These are phyloP conservation scores for Scleropages formosus DNA, from an alignment of 2,797 vertebrate genomes.

Conservation along the genomic window DNA sequence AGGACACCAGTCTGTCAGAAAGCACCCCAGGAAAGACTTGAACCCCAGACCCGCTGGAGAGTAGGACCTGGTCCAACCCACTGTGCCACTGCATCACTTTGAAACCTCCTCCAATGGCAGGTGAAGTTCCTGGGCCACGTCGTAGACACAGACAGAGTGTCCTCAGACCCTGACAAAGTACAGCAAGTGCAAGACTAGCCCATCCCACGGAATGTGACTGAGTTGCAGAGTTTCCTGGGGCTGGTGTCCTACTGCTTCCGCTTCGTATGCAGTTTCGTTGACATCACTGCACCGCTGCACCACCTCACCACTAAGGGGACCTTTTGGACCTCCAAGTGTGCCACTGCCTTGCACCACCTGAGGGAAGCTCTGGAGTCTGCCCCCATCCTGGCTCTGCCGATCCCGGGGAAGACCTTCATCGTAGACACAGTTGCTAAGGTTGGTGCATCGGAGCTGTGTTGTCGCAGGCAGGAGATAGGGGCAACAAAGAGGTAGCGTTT, in stretches of 20 bases:
- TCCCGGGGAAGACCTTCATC: conserved; percentile 8
- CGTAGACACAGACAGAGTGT: neutral
- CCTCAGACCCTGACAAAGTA: neutral
- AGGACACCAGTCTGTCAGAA: too few species aligned
- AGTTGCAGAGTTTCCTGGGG: conserved; percentile 19
- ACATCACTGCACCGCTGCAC: neutral
- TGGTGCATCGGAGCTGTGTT: conserved; percentile 20
- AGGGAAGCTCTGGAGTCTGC: neutral
- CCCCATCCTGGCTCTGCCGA: neutral
- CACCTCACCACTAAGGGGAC: neutral
- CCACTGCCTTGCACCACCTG: neutral
- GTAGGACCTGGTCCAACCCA: too few species aligned
- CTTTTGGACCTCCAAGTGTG: conserved; percentile 2
- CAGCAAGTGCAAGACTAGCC: neutral
- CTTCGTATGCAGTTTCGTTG: conserved; percentile 8
- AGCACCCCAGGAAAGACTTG: too few species aligned
- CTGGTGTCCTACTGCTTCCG: conserved; percentile 19
- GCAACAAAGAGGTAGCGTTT: neutral
- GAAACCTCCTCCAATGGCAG: neutral
- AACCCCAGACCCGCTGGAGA: too few species aligned
- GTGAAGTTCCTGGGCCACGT: conserved; percentile 1
- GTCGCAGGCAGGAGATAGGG: neutral
- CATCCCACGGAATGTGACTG: neutral
- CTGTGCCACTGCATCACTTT: too few species aligned
- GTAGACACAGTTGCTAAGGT: conserved; percentile 34